Base-by-base conservation (phyloP, 2,888 invertebrate species). In the Eristalinus aeneus region DNA sequence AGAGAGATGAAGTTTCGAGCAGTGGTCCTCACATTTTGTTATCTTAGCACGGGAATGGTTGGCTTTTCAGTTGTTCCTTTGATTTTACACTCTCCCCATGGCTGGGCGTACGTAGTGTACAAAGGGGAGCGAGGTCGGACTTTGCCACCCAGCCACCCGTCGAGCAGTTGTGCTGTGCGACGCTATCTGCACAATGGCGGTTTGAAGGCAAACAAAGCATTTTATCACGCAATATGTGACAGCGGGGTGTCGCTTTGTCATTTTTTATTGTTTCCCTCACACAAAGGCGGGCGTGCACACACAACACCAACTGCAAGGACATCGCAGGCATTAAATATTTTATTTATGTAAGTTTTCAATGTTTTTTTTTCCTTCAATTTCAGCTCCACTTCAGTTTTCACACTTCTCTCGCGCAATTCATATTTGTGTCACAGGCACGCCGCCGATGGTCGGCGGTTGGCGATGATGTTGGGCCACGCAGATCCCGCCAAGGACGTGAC, bases 141-240 rank as follows among this genome's bases (percentile, higher is more conserved):
- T 63, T 69, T 67, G 39, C 34, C 34, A 16, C n/a, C 23, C 39
- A 63, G 71, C 71, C 74, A 34, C 67, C 54, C 46, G 46, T 75
- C 22, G 64, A 63, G 63, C 16, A n/a, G 65, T 65, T 39, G 58
- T 74, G 58, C 78, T 84, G 74, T 84, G 83, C 83, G 83, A 79
- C 46, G 46, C 46, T 84, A 84, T 69, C 75, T 80, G 67, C 76
- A 76, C 72, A 56, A 75, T 75, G 71, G 60, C 71, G 75, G 75
- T 80, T 85, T 80, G 76, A 72, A 80, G 63, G 80, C 80, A 76
- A 85, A 85, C 84, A 85, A 85, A 85, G 80, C 84, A 85, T 80
- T 85, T 85, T 85, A 80, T 80, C 80, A 85, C 80, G 84, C 84
- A 85, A 85, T 85, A 85, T 85, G 84, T 85, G 84, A 85, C 84